Conservation (phyloP, 2,113 vertebrate species). For the Puffinus mauretanicus region DNA sequence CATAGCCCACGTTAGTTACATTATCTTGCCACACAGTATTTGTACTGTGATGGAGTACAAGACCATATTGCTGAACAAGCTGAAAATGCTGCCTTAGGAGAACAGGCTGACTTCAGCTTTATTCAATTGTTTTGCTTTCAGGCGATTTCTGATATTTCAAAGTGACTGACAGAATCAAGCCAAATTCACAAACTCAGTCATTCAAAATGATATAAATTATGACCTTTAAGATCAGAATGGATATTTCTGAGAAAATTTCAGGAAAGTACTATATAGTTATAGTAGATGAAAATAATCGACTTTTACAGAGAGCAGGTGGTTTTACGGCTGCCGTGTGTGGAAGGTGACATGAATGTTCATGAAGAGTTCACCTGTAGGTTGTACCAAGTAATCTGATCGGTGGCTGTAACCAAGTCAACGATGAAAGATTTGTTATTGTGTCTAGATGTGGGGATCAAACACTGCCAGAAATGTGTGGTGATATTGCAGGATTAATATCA, state of each 20-base stretch:
- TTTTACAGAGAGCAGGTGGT: neutral
- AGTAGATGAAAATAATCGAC: neutral
- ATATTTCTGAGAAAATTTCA: neutral
- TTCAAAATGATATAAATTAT: neutral
- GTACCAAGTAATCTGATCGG: neutral
- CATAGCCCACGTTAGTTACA: neutral
- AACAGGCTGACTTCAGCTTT: constrained; percentile 34
- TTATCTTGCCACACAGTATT: neutral
- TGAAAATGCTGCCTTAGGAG: neutral
- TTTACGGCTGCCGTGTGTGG: neutral
- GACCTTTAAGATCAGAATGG: neutral
- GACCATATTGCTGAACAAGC: constrained; percentile 3
- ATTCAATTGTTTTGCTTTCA: constrained; percentile 18
- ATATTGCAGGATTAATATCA: neutral
- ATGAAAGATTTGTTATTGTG: neutral
- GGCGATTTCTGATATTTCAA: constrained; percentile 19
- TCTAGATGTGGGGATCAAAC: neutral
- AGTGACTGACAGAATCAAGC: constrained; percentile 22
- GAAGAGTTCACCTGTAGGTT: neutral
- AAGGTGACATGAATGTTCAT: neutral
- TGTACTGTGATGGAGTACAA: neutral
- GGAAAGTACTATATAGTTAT: neutral
- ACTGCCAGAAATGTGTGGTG: neutral
- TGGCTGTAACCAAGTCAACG: neutral
- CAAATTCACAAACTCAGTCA: neutral